A percentile compares a stretch with the other conserved stretches of the same genome.
Conservation (phyloP, 2,797 vertebrate species). For the Sebastes alutus region DNA sequence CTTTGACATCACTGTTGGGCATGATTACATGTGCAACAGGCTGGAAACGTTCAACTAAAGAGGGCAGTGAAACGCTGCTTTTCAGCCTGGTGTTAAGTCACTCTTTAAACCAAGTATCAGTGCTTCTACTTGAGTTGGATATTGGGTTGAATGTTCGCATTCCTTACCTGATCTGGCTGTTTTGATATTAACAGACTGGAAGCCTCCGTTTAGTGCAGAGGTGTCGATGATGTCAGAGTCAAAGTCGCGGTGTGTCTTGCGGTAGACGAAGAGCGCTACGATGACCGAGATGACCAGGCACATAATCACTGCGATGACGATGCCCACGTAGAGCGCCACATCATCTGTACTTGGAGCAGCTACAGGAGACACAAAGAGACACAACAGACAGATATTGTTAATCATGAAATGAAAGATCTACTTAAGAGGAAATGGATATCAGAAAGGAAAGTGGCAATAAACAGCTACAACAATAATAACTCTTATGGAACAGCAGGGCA, state of each 20-base stretch:
- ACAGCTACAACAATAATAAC: not conserved
- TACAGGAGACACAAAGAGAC: conserved; percentile 54
- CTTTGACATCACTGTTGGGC: not conserved
- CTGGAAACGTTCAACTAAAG: not conserved
- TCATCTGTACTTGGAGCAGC: conserved; percentile 93
- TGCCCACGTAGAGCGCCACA: conserved; percentile 91
- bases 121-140: not conserved
- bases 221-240: conserved; percentile 96
- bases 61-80: not conserved
- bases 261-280: conserved; percentile 93
- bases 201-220: conserved; percentile 92
- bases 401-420: not conserved
- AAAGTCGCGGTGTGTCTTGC: conserved; percentile 95
- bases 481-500: not conserved
- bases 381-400: not conserved
- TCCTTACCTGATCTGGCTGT: conserved; percentile 91
- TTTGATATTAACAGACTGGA: conserved; percentile 96
- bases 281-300: conserved; percentile 92
- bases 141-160: not conserved
- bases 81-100: not conserved
- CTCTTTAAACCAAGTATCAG: not conserved
- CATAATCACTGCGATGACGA: conserved; percentile 93
- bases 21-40: not conserved
- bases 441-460: conserved; percentile 10
- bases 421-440: not conserved